Evolutionary conservation across 2,797 vertebrate species (phyloP).

Genomic region (Vireo griseus): DNA sequence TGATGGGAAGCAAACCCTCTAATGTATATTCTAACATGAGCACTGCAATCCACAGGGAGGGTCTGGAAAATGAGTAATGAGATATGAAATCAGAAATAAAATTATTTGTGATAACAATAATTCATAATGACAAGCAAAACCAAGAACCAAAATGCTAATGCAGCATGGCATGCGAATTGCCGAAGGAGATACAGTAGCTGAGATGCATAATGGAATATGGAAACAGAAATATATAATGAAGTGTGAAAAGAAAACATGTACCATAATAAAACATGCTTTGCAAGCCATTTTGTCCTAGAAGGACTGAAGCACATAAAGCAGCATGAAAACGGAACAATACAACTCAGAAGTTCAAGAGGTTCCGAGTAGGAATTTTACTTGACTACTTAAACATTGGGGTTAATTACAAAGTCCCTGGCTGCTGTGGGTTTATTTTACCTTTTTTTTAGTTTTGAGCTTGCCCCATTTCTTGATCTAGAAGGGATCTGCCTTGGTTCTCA

Average conservation of each 20-base stretch:
- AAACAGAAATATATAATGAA: background rate
- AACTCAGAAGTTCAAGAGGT: background rate
- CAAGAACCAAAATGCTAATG: background rate
- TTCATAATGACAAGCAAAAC: background rate
- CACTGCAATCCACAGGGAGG: background rate
- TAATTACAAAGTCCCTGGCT: background rate
- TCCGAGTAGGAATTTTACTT: background rate
- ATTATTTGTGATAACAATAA: background rate
- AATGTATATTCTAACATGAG: background rate
- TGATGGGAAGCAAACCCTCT: background rate
- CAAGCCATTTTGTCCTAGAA: background rate
- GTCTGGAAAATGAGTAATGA: background rate
- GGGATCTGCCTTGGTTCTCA: fast-evolving
- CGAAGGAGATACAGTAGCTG: background rate
- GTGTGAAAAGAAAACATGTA: background rate
- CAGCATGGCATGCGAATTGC: background rate
- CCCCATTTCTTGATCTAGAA: background rate
- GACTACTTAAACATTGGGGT: background rate
- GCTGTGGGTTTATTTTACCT: background rate
- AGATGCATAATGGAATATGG: background rate
- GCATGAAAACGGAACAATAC: background rate
- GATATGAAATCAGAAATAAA: conserved; percentile 29
- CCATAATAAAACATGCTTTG: background rate
- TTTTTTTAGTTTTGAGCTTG: background rate
- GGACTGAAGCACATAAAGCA: background rate